phyloP scores from a whole-genome alignment of 2,888 invertebrate genomes.

The Platerodrilus igneus region DNA sequence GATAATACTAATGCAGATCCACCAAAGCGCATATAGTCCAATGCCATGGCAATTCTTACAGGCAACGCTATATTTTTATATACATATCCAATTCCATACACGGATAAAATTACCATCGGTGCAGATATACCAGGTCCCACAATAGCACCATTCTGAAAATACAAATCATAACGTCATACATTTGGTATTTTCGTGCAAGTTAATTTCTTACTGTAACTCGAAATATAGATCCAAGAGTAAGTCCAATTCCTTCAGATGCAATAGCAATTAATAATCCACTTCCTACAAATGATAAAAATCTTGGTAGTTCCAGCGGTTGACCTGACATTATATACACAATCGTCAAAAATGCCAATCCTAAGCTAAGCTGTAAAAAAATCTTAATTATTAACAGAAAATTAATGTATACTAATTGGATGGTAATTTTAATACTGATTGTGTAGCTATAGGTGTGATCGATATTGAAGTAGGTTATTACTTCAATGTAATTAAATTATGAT shows the following conservation, averaged over 20 bases:
- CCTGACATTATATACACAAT: conserved; percentile 58
- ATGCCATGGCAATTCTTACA: too few relatives aligned
- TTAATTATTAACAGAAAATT: not conserved
- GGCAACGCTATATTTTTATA: too few relatives aligned
- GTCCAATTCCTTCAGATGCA: conserved; percentile 70
- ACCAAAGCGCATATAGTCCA: too few relatives aligned
- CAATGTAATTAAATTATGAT: too few relatives aligned
- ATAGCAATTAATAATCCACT: conserved; percentile 58
- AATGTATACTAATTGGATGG: not conserved
- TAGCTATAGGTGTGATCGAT: too few relatives aligned
- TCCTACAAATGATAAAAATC: conserved; percentile 57
- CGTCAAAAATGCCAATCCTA: conserved; percentile 49
- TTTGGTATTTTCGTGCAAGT: not conserved
- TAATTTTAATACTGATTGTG: too few relatives aligned
- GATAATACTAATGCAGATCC: too few relatives aligned
- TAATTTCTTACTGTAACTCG: conserved; percentile 53
- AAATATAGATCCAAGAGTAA: conserved; percentile 61
- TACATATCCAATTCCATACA: conserved; percentile 62
- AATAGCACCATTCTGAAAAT: conserved; percentile 58
- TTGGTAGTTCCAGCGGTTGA: conserved; percentile 61
- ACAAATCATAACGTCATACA: conserved; percentile 16
- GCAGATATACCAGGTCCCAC: conserved; percentile 55
- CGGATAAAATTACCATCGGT: conserved; percentile 54
- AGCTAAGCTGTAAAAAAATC: conserved; percentile 47
- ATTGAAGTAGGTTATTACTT: too few relatives aligned